Base-by-base conservation (phyloP, 2,888 invertebrate genomes). In the Apamea anceps region DNA sequence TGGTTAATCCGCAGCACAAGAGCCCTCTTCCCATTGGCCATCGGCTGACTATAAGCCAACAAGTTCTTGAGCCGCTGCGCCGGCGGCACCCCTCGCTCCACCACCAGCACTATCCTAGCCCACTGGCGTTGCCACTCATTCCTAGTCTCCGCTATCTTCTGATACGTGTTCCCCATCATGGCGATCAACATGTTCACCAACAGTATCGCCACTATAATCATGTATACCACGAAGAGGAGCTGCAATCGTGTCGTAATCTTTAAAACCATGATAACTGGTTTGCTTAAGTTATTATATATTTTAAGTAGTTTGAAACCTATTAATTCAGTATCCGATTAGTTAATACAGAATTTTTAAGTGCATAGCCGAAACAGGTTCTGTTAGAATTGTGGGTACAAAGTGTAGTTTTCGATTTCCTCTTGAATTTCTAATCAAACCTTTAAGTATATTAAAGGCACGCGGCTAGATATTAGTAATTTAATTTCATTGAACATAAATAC, bases 121-220 rank as follows among this genome's bases (percentile, higher is more conserved):
- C 99, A 99, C 98, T 99, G 97, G 92, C 99, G 97, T 95, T 99
- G 99, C 99, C 99, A 99, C 95, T 99, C 99, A 94, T 99, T 99
- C 88, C 99, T 98, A 0, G 99, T 99, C 95, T 99, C 99, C 0
- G 99, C 99, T 89, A 99, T 99, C 96, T 99, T 99, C 94, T 99
- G 99, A 94, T 99, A 99, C 6, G 99, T 99, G 95, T 99, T 99
- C 0, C 99, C 99, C 99, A 99, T 99, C 99, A 99, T 99, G 85
- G 99, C 99, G 92, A 99, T 99, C 95, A 99, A 97, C 99, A 99
- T 99, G 97, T 99, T 99, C 74, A 99, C 99, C 80, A 99, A 97
- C 57, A 99, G 97, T 81, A 99, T 98, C 0, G 99, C 99, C 37
- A 99, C 99, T 93, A 99, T 98, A 79, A 98, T 99, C 99, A 99